phyloP scores from a whole-genome alignment of 2,797 vertebrate genomes.

The Amblyraja radiata region DNA sequence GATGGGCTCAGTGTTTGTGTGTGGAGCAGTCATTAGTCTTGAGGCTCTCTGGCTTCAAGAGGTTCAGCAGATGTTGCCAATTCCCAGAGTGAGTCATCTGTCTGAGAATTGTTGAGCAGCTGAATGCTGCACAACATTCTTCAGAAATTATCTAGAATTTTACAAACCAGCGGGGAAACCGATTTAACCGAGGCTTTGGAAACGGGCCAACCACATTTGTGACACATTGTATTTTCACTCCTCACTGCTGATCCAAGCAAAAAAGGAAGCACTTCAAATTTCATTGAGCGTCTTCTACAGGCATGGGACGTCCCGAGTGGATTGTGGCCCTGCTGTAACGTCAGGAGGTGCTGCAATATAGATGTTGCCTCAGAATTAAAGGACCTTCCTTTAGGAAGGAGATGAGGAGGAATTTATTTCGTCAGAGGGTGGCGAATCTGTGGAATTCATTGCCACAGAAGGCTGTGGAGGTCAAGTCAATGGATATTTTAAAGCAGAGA shows the following conservation, averaged over 20 bases:
- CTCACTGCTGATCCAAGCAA: neutral
- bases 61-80: neutral
- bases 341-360: neutral
- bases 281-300: neutral
- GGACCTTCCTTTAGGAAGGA: too few relatives aligned
- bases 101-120: conserved; percentile 11
- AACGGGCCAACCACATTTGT: neutral
- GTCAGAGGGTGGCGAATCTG: too few relatives aligned
- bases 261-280: neutral
- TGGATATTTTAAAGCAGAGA: too few relatives aligned
- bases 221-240: neutral
- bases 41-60: neutral
- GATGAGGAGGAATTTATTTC: too few relatives aligned
- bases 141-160: neutral
- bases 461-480: too few relatives aligned
- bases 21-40: neutral
- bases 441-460: too few relatives aligned
- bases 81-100: conserved; percentile 18
- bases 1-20: neutral
- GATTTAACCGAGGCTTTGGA: neutral
- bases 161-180: neutral
- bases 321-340: neutral
- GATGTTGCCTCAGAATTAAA: neutral
- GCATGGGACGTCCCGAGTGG: neutral
- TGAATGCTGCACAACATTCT: neutral